Evolutionary conservation across 2,113 vertebrate genomes (phyloP).

Genomic region (Recurvirostra avosetta): DNA sequence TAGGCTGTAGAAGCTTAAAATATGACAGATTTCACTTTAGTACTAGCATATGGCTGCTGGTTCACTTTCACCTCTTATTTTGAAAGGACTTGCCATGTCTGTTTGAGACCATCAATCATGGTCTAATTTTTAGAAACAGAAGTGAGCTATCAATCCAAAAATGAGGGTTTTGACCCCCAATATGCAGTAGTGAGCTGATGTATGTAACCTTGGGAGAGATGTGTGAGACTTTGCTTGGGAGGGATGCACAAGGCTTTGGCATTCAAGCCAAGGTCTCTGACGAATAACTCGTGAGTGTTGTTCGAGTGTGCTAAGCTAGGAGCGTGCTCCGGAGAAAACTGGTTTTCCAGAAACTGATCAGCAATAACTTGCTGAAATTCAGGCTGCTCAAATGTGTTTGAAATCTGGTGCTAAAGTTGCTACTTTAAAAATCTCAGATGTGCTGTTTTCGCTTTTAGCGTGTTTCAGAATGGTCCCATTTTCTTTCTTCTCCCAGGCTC

Average conservation of each 20-base stretch:
- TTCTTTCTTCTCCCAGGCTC: not conserved
- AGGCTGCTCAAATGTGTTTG: not conserved
- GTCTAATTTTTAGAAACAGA: not conserved
- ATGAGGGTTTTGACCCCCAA: not conserved
- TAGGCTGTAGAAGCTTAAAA: not conserved
- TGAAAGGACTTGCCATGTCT: not conserved
- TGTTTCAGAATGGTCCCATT: not conserved
- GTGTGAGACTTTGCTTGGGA: not conserved
- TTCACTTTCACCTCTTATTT: slow-evolving; percentile 12
- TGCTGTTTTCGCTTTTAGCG: not conserved
- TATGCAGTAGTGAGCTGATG: not conserved
- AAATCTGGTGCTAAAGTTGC: not conserved
- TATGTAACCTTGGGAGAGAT: not conserved
- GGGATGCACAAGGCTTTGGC: not conserved
- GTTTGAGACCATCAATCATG: not conserved
- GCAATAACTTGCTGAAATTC: not conserved
- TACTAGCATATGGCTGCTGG: slow-evolving; percentile 8
- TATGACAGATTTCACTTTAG: not conserved
- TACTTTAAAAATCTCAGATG: not conserved
- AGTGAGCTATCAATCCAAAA: not conserved
- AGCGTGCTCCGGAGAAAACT: not conserved
- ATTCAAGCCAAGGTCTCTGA: not conserved
- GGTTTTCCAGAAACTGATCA: not conserved
- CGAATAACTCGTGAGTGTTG: not conserved
- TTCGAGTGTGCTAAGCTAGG: not conserved